A percentile compares a stretch with the other conserved stretches of the same genome.
Evolutionary conservation across 2,113 vertebrate species (phyloP).

Genomic region (Pterocles burchelli): DNA sequence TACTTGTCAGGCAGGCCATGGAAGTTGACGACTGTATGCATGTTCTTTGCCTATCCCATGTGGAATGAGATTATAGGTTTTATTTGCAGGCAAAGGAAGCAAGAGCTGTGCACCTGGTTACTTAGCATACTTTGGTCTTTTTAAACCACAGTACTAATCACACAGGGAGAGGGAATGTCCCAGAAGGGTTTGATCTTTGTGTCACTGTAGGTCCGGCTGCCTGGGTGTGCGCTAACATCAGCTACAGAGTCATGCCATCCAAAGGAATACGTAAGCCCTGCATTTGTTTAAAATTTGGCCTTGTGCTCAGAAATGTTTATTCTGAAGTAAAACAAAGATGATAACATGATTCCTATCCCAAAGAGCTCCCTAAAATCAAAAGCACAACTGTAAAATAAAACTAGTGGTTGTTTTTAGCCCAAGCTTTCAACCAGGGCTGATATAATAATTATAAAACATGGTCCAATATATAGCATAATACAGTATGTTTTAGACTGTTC

Average conservation of each 20-base stretch:
- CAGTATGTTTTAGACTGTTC: background rate
- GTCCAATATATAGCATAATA: background rate
- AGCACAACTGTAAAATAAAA: conserved; percentile 26
- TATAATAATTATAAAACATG: background rate
- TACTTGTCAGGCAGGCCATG: background rate
- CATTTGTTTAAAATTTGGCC: conserved; percentile 39
- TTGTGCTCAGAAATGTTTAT: conserved; percentile 23
- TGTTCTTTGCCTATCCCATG: background rate
- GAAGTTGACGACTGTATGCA: background rate
- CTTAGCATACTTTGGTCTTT: background rate
- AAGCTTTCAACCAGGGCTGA: background rate
- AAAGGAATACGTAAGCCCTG: background rate
- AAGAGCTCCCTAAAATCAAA: conserved; percentile 20
- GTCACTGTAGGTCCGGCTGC: background rate
- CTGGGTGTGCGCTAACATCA: background rate
- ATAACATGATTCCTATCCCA: background rate
- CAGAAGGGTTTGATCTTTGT: accelerated
- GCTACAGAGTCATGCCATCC: background rate
- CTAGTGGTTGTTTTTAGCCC: background rate
- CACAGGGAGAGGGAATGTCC: background rate
- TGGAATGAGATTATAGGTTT: background rate
- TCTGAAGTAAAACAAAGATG: conserved; percentile 5
- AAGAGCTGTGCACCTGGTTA: background rate
- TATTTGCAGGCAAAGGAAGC: background rate
- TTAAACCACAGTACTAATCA: background rate